Conservation (phyloP, 2,888 invertebrate genomes). For the Piscicola geometra region DNA sequence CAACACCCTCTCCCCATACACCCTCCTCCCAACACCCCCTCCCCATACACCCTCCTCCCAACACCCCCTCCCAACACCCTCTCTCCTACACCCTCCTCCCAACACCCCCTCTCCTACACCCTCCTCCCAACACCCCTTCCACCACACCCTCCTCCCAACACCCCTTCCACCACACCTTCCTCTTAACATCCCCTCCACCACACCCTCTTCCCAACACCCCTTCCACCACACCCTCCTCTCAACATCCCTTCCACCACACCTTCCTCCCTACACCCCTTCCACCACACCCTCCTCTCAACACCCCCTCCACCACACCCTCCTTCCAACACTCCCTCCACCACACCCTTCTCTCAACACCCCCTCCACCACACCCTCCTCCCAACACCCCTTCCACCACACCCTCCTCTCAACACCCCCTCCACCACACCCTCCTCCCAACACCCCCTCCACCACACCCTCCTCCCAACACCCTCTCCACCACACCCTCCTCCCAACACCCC, state of each 20-base stretch:
- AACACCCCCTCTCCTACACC: too few relatives aligned
- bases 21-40: too few relatives aligned
- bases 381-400: background rate
- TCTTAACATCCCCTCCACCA: background rate
- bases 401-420: background rate
- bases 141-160: too few relatives aligned
- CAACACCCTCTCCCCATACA: too few relatives aligned
- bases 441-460: background rate
- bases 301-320: background rate
- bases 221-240: background rate
- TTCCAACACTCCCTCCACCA: background rate
- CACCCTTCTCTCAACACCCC: background rate
- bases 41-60: too few relatives aligned
- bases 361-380: background rate
- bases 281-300: background rate
- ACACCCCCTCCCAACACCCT: too few relatives aligned
- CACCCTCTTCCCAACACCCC: background rate
- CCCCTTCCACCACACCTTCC: too few relatives aligned
- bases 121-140: too few relatives aligned
- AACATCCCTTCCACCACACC: conserved; percentile 4
- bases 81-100: too few relatives aligned
- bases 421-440: background rate
- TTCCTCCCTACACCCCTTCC: background rate
- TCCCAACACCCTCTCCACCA: background rate
- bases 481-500: background rate